Evolutionary conservation across 2,797 vertebrate genomes (phyloP).

Genomic region (Myotis pilosus): DNA sequence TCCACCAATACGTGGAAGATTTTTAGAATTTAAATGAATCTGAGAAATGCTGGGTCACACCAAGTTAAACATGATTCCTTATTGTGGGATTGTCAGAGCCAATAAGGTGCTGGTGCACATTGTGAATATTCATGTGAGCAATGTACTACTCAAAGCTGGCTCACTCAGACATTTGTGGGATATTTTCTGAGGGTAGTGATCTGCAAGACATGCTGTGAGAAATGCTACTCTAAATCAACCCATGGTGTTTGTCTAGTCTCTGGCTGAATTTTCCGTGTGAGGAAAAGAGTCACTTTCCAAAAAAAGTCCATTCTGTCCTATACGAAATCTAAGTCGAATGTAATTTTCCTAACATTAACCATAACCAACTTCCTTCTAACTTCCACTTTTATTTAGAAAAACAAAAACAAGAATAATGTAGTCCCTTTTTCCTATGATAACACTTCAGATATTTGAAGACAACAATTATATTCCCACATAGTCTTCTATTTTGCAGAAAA

Average conservation of each 20-base stretch:
- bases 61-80: not conserved
- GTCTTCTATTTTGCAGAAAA: not conserved
- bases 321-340: not conserved
- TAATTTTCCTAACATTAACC: not conserved
- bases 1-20: not conserved
- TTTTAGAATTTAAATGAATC: not conserved
- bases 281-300: slow-evolving; percentile 22
- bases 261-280: not conserved
- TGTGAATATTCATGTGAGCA: not conserved
- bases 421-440: not conserved
- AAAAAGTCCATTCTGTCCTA: not conserved
- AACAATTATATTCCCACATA: not conserved
- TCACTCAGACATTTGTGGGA: not conserved
- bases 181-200: not conserved
- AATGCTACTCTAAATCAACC: not conserved
- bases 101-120: not conserved
- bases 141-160: not conserved
- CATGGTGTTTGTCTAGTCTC: not conserved
- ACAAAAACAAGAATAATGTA: not conserved
- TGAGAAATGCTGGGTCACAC: not conserved
- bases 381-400: not conserved
- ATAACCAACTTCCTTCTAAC: not conserved
- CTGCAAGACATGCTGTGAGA: not conserved
- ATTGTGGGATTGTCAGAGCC: not conserved
- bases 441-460: not conserved